These are phyloP conservation scores for Heteractis magnifica DNA, from an alignment of 92 coral and sea anemone species.

Conservation along the genomic window DNA sequence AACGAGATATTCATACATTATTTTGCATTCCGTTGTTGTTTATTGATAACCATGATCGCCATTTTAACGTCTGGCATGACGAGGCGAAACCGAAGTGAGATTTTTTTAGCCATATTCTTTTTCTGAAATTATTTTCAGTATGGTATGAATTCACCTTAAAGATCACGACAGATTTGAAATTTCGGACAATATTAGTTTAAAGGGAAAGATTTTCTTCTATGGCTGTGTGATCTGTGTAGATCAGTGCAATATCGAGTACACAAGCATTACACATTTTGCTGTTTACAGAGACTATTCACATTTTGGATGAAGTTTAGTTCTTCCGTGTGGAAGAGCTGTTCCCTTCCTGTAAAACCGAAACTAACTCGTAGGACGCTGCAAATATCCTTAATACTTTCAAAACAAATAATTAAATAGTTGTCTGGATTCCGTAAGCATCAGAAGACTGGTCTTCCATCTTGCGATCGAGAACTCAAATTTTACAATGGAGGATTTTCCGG, in stretches of 20 bases:
- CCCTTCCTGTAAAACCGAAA: conserved; percentile 18
- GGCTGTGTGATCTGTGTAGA: not conserved
- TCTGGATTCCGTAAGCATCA: conserved; percentile 10
- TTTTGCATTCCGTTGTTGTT: conserved; percentile 28
- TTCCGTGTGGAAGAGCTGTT: conserved; percentile 9
- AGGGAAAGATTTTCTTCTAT: not conserved
- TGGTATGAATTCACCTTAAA: not conserved
- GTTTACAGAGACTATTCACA: conserved; percentile 19
- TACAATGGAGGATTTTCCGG: conserved; percentile 29
- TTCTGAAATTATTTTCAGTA: not conserved
- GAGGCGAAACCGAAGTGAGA: conserved; percentile 5
- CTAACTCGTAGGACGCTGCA: conserved; percentile 8
- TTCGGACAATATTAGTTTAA: not conserved
- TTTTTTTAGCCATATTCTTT: not conserved
- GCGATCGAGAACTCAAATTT: conserved; percentile 1
- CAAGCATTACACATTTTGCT: conserved; percentile 8
- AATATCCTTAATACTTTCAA: conserved; percentile 1
- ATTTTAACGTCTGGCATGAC: conserved; percentile 32
- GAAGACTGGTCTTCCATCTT: conserved; percentile 5
- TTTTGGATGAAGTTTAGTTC: conserved; percentile 11
- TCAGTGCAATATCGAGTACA: conserved; percentile 11
- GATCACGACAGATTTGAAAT: not conserved
- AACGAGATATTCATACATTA: not conserved
- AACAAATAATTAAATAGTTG: conserved; percentile 5
- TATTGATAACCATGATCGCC: conserved; percentile 33